Percentiles rank a stretch among this genome's conserved stretches.
phyloP scores from a whole-genome alignment of 2,888 invertebrate species.

The Scaptodrosophila latifasciaeformis region DNA sequence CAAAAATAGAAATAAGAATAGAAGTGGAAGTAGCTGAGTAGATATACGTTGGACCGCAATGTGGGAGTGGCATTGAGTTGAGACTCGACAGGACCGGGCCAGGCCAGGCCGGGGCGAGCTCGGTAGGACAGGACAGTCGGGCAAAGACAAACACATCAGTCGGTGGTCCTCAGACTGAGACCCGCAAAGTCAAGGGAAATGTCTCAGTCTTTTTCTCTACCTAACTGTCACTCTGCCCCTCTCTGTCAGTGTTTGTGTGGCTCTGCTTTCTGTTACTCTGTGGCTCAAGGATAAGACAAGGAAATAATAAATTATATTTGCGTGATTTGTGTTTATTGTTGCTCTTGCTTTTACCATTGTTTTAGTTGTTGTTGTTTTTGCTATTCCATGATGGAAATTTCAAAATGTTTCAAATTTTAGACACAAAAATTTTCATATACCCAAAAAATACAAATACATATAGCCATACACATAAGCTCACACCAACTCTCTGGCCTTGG shows the following conservation, averaged over 20 bases:
- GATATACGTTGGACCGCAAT: too few relatives aligned
- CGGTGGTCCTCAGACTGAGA: background rate
- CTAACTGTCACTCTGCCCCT: too few relatives aligned
- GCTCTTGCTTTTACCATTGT: conserved; percentile 35
- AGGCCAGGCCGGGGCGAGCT: background rate
- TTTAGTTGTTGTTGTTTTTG: too few relatives aligned
- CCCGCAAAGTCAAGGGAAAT: conserved; percentile 42
- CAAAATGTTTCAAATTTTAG: conserved; percentile 38
- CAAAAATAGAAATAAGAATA: too few relatives aligned
- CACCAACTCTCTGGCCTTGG: too few relatives aligned
- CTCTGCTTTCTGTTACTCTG: conserved; percentile 25
- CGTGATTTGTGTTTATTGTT: conserved; percentile 62
- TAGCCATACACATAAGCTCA: too few relatives aligned
- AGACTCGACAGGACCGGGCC: too few relatives aligned
- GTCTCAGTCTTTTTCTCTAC: too few relatives aligned
- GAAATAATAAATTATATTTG: conserved; percentile 67
- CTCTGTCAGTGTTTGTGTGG: too few relatives aligned
- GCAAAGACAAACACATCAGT: conserved; percentile 46
- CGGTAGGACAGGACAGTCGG: conserved; percentile 4
- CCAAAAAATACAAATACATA: too few relatives aligned
- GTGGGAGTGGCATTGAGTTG: too few relatives aligned
- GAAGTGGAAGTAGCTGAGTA: too few relatives aligned
- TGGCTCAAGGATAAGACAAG: conserved; percentile 65
- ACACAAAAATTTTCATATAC: conserved; percentile 41
- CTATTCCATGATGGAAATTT: conserved; percentile 8